Conservation (phyloP, 2,113 vertebrate genomes). For the Otocyon megalotis region DNA sequence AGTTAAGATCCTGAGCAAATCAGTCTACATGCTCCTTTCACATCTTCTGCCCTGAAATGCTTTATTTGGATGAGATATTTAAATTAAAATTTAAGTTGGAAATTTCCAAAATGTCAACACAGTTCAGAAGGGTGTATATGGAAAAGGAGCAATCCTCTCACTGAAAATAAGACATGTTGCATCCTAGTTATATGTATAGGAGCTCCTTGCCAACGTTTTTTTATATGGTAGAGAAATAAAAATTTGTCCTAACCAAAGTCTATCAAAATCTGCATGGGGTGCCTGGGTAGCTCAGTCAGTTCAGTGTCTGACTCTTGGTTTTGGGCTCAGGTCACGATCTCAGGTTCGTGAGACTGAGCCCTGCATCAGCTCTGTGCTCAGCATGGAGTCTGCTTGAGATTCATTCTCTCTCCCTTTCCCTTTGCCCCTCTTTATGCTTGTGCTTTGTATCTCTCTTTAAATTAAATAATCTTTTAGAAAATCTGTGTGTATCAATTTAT, state of each 20-base stretch:
- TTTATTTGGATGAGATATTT: not conserved
- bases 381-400: not conserved
- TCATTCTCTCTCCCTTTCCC: not conserved
- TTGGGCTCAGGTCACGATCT: not conserved
- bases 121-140: not conserved
- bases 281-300: not conserved
- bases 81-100: constrained; percentile 34
- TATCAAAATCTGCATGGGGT: not conserved
- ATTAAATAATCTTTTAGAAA: not conserved
- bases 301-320: not conserved
- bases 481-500: not conserved
- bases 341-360: not conserved
- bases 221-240: not conserved
- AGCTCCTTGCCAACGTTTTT: not conserved
- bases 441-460: not conserved
- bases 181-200: not conserved
- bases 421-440: not conserved
- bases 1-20: not conserved
- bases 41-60: not conserved
- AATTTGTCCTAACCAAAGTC: not conserved
- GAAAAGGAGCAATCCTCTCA: not conserved
- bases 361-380: not conserved
- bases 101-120: not conserved
- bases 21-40: not conserved
- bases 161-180: not conserved